Conservation (phyloP, 2,888 invertebrate genomes). For the Elysia crispata region DNA sequence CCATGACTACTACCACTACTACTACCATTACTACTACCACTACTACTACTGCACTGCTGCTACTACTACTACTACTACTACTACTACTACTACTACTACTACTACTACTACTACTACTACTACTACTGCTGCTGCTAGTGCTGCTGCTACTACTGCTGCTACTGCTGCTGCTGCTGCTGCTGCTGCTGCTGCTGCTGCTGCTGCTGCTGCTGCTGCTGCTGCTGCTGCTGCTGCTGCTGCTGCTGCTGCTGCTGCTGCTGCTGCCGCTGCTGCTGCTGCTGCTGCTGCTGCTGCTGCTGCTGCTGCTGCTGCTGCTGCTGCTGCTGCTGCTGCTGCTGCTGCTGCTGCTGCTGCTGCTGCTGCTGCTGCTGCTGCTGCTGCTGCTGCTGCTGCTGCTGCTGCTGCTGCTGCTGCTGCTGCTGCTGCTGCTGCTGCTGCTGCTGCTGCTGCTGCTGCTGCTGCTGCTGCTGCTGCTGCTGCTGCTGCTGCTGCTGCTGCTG, state of each 20-base stretch:
- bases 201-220: not conserved
- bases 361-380: conserved; percentile 26
- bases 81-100: conserved; percentile 24
- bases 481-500: not conserved
- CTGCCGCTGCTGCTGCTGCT: conserved; percentile 15
- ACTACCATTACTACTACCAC: conserved; percentile 43
- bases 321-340: conserved; percentile 13
- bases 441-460: not conserved
- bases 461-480: conserved; percentile 1
- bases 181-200: not conserved
- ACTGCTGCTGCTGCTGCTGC: not conserved
- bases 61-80: conserved; percentile 22
- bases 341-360: conserved; percentile 23
- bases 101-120: conserved; percentile 27
- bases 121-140: conserved; percentile 19
- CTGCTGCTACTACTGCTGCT: conserved; percentile 1
- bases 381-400: conserved; percentile 37
- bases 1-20: too few relatives aligned
- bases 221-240: not conserved
- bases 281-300: conserved; percentile 25
- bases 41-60: conserved; percentile 18
- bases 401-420: not conserved
- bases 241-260: not conserved
- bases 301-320: conserved; percentile 18
- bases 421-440: not conserved